Base-by-base conservation (phyloP, 2,797 vertebrate species). In the Perodicticus potto region DNA sequence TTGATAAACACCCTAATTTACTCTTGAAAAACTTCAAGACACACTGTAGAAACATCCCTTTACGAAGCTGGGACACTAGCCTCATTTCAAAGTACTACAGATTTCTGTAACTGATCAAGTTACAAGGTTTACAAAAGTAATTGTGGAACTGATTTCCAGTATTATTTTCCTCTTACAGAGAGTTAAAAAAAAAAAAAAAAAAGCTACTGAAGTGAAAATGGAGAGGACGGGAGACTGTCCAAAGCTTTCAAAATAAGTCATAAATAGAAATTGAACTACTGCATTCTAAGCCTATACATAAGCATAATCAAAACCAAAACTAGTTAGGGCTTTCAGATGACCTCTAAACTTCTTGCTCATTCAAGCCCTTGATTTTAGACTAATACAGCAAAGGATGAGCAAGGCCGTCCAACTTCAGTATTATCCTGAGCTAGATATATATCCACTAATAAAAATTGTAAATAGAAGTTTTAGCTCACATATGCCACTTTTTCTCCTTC, bases 261-360 rank as follows among this genome's bases (percentile, higher is more conserved):
- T 76, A 49, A 89, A 93, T 34, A 57, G 63, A 89, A 91, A 67
- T 4, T 25, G 4, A 87, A 72, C 45, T n/a, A 81, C 45, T 80
- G 77, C 74, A 94, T 91, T 95, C 55, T 84, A 86, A 94, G 53
- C 23, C 57, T 90, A 53, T 19, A 63, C 12, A 85, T 25, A 88
- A 76, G 37, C 27, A 70, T 73, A 69, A 74, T 74, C 81, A 90
- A 80, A 96, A 92, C 37, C 32, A 37, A 77, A 93, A 61, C 25
- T 43, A 19, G n/a, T 19, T 72, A 73, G 67, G 32, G 61, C 23
- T 20, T 86, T 61, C 17, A 80, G 63, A 37, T 45, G 69, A 57
- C 55, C 67, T 81, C 37, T 84, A n/a, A 81, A 61, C 7, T 65
- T 61, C 43, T 72, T 43, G 61, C 61, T 78, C 65, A 84, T 49